Evolutionary conservation across 2,888 invertebrate genomes (phyloP), one percentile per base, ranked within the genome.

Genomic region (Synanthedon vespiformis): DNA sequence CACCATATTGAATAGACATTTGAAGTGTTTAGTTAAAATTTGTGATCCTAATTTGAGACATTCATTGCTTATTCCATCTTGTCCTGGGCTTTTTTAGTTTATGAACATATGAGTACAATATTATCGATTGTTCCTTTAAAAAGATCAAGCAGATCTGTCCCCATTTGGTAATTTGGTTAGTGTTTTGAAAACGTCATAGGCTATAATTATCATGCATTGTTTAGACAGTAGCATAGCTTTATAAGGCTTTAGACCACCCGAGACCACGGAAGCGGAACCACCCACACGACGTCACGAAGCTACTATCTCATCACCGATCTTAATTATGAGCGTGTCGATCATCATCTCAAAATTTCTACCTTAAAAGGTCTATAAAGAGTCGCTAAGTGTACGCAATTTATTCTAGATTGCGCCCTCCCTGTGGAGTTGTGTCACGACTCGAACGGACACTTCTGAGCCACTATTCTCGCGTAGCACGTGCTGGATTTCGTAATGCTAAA

Each of bases 321-420:
- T 87, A 86, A 87, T 87, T 87, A 84, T 83, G 76, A 84, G 73
- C 87, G 85, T 86, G 87, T 77, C 70, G 84, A 86, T 86, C 81
- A 84, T 83, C 83, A 86, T 86, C 87, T 86, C 71, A 80, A 84
- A 85, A 77, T 84, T 79, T 82, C 77, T 81, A 69, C 85, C 86
- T 79, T 85, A 85, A 83, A 86, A 80, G 85, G 86, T 84, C 78
- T 82, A 77, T 81, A 84, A 84, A 85, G 82, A 83, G 85, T 80
- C 77, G 70, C 80, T 81, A 77, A 80, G 78, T 80, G 78, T 82
- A 85, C 82, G 84, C 80, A 84, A 80, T 83, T 80, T 80, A 79
- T 80, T 70, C 77, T 69, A 84, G 80, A 82, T 83, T 81, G 76
- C 75, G 72, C 72, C 69, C 72, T 73, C 72, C 68, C 70, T 71